These are phyloP conservation scores for Tromatobia lineatoria DNA, from an alignment of 2,888 invertebrate species.

Conservation along the genomic window DNA sequence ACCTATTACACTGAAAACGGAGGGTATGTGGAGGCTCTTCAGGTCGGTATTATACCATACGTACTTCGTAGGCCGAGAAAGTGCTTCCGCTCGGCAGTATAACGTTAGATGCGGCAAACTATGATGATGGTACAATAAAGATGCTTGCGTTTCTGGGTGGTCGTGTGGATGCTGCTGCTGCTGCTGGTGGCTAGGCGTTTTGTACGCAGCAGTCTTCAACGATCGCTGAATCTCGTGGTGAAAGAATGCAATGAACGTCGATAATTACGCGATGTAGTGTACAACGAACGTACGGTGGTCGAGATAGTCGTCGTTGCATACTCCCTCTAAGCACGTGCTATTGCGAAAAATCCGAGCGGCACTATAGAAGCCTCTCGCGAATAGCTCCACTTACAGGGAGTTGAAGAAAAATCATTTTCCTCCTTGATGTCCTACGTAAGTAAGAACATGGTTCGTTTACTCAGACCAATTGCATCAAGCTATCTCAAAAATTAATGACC, in stretches of 20 bases:
- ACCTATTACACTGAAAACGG: constrained; percentile 12
- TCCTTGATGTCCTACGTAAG: constrained; percentile 3
- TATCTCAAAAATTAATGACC: not conserved
- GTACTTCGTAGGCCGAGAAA: constrained; percentile 41
- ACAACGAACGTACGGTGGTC: constrained; percentile 36
- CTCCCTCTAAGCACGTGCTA: constrained; percentile 38
- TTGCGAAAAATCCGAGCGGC: constrained; percentile 22
- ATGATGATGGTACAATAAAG: constrained; percentile 62
- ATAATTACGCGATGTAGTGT: constrained; percentile 59
- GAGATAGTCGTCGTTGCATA: constrained; percentile 31
- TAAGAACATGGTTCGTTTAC: not conserved
- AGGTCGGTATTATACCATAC: constrained; percentile 36
- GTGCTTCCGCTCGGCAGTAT: constrained; percentile 61
- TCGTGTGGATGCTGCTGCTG: constrained; percentile 42
- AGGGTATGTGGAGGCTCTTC: constrained; percentile 23
- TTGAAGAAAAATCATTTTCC: constrained; percentile 50
- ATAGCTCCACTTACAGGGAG: constrained; percentile 38
- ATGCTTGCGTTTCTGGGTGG: constrained; percentile 65
- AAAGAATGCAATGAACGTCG: constrained; percentile 65
- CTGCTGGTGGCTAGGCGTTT: not conserved
- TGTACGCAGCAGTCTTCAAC: constrained; percentile 19
- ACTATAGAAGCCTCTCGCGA: constrained; percentile 11
- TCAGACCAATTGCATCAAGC: not conserved
- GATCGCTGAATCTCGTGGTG: constrained; percentile 28
- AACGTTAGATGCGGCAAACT: constrained; percentile 56